phyloP scores from a whole-genome alignment of 2,888 invertebrate species.

The Cantharis rufa region DNA sequence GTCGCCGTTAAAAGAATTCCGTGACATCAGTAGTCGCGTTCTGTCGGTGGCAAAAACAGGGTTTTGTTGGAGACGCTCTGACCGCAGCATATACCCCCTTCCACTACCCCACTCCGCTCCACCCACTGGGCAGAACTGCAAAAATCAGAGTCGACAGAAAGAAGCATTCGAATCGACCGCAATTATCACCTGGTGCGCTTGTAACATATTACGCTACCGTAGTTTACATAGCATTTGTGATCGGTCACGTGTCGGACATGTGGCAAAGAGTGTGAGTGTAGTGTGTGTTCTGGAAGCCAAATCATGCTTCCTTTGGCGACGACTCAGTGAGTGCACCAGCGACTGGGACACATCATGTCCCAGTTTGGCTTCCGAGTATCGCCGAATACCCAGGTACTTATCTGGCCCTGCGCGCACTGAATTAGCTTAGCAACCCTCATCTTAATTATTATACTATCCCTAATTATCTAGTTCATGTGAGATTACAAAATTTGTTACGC shows the following conservation, averaged over 20 bases:
- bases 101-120: constrained; percentile 62
- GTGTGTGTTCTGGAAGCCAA: constrained; percentile 46
- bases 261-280: constrained; percentile 31
- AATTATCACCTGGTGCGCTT: constrained; percentile 56
- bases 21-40: constrained; percentile 58
- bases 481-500: neutral
- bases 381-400: constrained; percentile 65
- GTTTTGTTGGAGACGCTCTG: constrained; percentile 50
- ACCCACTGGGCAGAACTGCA: constrained; percentile 64
- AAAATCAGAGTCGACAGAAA: constrained; percentile 58
- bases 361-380: constrained; percentile 70
- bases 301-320: constrained; percentile 54
- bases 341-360: constrained; percentile 67
- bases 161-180: constrained; percentile 62
- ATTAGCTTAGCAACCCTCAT: constrained; percentile 22
- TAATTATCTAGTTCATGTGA: neutral
- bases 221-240: constrained; percentile 30
- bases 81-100: constrained; percentile 50
- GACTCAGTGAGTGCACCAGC: constrained; percentile 53
- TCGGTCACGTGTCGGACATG: constrained; percentile 39
- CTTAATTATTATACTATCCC: constrained; percentile 15
- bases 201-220: constrained; percentile 30
- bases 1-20: constrained; percentile 59
- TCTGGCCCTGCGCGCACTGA: constrained; percentile 29
- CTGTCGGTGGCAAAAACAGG: constrained; percentile 57